Evolutionary conservation across 1,140 invertebrate species (phyloP), one percentile per base, ranked within the genome.

Genomic region (Solen grandis): DNA sequence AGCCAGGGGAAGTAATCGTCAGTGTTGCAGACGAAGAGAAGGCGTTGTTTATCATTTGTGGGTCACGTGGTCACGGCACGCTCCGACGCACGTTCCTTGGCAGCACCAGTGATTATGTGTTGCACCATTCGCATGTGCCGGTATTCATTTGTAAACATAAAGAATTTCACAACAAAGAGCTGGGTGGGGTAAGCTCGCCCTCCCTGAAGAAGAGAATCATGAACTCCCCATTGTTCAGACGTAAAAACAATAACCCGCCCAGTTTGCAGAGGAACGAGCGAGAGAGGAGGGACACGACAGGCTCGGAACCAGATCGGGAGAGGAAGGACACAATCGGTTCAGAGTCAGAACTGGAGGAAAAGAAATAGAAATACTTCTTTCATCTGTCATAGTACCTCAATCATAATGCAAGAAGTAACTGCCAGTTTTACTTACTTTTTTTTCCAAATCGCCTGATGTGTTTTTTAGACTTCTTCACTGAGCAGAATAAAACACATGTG

Each of bases 21-120:
- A 22, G 66, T 19, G 70, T 83, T 14, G 81, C 87, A 14, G 68
- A 87, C 33, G 86, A 87, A 16, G 84, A 88, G 68, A 57, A 84
- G 8, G 86, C 82, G 2, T 41, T 77, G 10, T 70, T 87, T 72
- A 83, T 88, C 50, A 77, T 88, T 27, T 81, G 82, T 16, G 87
- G 87, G 19, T 79, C 85, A 33, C 84, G 87, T 62, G 87, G 87
- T 25, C 62, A 85, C 60, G 86, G 82, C 36, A 80, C 82, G 14
- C 54, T 88, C 14, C 83, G 86, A 14, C 82, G 87, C 16, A 83
- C 85, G 25, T 73, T 88, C n/a, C 36, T 88, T 3, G 86, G 87
- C 14, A 87, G 85, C 50, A 85, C 86, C 73, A 88, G 87, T 60
- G 85, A 88, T 60, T 88, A 83, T 66, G 82, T 87, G n/a, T 62